phyloP scores from a whole-genome alignment of 2,113 vertebrate species.

The Cettia cetti region DNA sequence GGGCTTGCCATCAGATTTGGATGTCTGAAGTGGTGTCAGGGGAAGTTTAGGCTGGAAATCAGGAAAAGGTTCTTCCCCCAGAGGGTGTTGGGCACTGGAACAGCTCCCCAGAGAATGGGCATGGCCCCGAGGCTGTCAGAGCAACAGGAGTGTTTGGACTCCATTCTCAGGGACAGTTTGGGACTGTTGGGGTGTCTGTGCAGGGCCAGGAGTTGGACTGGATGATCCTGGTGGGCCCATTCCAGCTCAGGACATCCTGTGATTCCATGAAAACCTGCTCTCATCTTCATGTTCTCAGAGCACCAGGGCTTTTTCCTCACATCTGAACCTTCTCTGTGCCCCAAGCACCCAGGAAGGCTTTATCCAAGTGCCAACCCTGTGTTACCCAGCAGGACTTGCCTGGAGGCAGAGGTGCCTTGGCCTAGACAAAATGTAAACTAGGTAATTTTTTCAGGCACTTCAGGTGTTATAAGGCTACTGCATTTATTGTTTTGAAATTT shows the following conservation, averaged over 20 bases:
- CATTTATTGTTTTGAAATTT: background rate
- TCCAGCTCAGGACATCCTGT: background rate
- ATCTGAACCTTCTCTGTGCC: background rate
- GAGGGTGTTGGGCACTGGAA: background rate
- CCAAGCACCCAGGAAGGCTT: background rate
- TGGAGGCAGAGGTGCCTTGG: background rate
- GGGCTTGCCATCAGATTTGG: background rate
- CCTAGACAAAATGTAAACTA: background rate
- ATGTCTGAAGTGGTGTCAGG: background rate
- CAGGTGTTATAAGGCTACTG: background rate
- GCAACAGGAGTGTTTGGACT: rapidly evolving
- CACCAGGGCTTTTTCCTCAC: background rate
- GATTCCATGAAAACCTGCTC: background rate
- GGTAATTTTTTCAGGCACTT: background rate
- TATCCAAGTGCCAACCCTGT: background rate
- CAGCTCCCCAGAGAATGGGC: background rate
- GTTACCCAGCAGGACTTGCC: background rate
- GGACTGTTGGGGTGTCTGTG: background rate
- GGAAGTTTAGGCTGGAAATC: background rate
- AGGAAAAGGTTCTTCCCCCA: background rate
- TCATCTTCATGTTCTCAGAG: background rate
- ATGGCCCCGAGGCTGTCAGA: rapidly evolving
- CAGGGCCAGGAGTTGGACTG: background rate
- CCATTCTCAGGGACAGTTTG: rapidly evolving
- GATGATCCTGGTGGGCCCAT: background rate